Evolutionary conservation across 2,888 invertebrate genomes (phyloP), one percentile per base, ranked within the genome.

Genomic region (Drosophila yooni): DNA sequence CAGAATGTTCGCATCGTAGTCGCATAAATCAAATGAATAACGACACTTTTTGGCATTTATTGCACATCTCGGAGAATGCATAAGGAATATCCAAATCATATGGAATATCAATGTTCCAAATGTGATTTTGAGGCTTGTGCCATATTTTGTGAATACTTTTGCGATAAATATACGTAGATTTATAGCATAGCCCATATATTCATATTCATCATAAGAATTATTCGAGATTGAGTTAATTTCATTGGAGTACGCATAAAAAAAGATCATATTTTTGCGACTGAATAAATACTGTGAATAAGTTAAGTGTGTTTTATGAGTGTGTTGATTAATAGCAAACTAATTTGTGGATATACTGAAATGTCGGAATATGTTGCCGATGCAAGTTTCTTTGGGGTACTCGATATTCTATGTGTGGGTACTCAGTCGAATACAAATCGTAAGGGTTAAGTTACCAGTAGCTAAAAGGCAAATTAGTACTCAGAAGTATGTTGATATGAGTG

Each of bases 1-100:
- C 38, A 13, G 34, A 63, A 43, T 58, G 15, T 27, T 52, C 57
- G 40, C 57, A 58, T 51, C 34, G 54, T 8, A 43, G 11, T 68
- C 59, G 67, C n/a, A 40, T 43, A 57, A 73, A 50, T 74, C 66
- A 52, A 61, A 72, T 57, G 60, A 71, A 65, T 73, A 40, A 34
- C 56, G 29, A 61, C 66, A 72, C 72, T 40, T 61, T 61, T 70
- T 46, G 33, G 21, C 59, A 64, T 58, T 60, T 36, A n/a, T 3
- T 38, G 27, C 54, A 54, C 8, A 36, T 25, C 25, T 15, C 25
- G 15, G 8, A 2, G 46, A 46, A 25, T 46, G 46, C 46, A 46
- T 46, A 46, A 46, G 3, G 46, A 25, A 46, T 46, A 46, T 46
- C 15, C 46, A 46, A 46, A 46, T 46, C 46, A 25, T 46, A 46